Evolutionary conservation across 1,140 invertebrate species (phyloP).

Genomic region (Pseudomyrmex flavicornis): DNA sequence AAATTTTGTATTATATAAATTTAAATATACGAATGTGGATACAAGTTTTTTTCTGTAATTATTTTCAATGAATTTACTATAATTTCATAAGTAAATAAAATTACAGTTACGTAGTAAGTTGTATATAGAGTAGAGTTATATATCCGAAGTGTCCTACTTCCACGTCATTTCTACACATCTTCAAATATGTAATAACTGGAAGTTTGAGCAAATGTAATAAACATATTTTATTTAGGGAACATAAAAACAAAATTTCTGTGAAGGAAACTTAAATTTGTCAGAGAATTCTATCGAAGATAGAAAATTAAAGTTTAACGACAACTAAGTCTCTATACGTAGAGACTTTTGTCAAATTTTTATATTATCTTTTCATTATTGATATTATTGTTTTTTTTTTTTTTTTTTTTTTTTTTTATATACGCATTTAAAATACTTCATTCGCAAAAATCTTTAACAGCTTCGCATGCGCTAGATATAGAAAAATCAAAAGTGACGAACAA

Average conservation of each 20-base stretch:
- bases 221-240: no score
- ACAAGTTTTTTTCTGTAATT: not conserved
- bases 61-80: conserved; percentile 1
- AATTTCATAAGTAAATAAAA: conserved; percentile 5
- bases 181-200: no score
- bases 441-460: not conserved
- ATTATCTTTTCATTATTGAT: not conserved
- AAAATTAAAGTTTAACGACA: no score
- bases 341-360: not conserved
- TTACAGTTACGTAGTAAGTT: conserved; percentile 5
- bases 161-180: no score
- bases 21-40: no score
- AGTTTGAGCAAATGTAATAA: no score
- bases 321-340: no score
- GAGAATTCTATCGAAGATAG: no score
- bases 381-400: not conserved
- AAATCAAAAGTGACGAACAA: conserved; percentile 33
- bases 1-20: no score
- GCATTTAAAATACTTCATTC: conserved; percentile 23
- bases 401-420: not conserved
- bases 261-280: no score
- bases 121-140: not conserved
- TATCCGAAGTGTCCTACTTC: not conserved
- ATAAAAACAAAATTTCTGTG: no score
- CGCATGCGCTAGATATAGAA: not conserved